Conservation (phyloP, 2,797 vertebrate species). For the Schizopygopsis malacanthus region DNA sequence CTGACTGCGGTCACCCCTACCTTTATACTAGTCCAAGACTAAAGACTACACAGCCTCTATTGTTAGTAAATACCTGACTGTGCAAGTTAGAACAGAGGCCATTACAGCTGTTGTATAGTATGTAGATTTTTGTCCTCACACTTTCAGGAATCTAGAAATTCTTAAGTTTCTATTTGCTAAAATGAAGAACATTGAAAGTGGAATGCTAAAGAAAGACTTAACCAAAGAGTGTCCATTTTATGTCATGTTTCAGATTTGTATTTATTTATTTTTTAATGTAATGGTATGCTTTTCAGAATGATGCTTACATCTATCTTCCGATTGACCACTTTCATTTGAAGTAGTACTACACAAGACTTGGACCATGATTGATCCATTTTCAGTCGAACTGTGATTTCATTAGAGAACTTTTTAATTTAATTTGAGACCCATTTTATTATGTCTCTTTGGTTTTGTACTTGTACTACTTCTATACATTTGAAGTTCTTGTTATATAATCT, state of each 20-base stretch:
- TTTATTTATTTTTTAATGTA: neutral
- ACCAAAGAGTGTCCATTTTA: neutral
- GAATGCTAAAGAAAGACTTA: neutral
- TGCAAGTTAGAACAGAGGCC: conserved; percentile 52
- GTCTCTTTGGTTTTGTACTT: neutral
- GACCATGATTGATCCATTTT: neutral
- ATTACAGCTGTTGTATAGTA: neutral
- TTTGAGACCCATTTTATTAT: neutral
- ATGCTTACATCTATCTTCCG: too few species aligned
- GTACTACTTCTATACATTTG: neutral
- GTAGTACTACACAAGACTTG: neutral
- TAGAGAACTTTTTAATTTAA: neutral
- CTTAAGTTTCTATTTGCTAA: neutral
- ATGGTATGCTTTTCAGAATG: too few species aligned
- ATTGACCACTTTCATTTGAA: too few species aligned
- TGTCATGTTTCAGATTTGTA: neutral
- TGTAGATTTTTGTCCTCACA: conserved; percentile 2
- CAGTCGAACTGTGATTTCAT: neutral
- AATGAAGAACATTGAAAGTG: neutral
- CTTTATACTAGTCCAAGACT: conserved; percentile 48
- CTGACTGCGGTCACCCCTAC: conserved; percentile 20
- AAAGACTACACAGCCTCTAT: conserved; percentile 38
- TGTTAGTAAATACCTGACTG: conserved; percentile 51
- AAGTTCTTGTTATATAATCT: neutral
- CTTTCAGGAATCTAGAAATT: neutral